phyloP scores from a whole-genome alignment of 2,888 invertebrate species.

The Melieria omissa region DNA sequence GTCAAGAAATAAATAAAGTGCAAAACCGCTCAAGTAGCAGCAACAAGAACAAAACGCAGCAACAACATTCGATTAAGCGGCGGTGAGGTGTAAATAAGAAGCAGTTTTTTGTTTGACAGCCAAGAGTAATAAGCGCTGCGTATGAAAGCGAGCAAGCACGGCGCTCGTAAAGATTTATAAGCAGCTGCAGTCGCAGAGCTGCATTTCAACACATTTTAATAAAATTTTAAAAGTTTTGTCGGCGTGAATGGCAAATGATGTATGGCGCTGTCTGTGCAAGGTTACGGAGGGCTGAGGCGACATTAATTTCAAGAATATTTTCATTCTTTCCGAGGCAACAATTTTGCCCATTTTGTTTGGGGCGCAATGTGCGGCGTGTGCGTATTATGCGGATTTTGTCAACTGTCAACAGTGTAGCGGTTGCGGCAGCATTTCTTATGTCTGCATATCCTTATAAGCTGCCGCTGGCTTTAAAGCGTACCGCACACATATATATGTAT shows the following conservation, averaged over 20 bases:
- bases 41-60: neutral
- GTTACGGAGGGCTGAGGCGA: too few species aligned
- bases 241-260: too few species aligned
- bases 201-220: too few species aligned
- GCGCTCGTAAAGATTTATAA: too few species aligned
- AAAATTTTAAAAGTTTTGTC: too few species aligned
- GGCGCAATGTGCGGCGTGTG: neutral
- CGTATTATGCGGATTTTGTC: neutral
- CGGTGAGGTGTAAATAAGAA: too few species aligned
- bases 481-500: neutral
- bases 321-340: neutral
- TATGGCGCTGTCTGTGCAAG: too few species aligned
- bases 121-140: too few species aligned
- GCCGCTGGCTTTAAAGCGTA: conserved; percentile 7
- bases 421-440: conserved; percentile 3
- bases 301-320: neutral
- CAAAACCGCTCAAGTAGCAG: conserved; percentile 16
- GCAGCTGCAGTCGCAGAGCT: too few species aligned
- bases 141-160: too few species aligned
- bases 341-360: neutral
- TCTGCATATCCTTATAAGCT: conserved; percentile 14
- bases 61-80: too few species aligned
- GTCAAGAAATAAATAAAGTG: conserved; percentile 12
- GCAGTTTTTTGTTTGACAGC: too few species aligned
- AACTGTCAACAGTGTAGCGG: conserved; percentile 15